Base-by-base conservation (phyloP, 1,140 invertebrate genomes). In the Heliconius nattereri region DNA sequence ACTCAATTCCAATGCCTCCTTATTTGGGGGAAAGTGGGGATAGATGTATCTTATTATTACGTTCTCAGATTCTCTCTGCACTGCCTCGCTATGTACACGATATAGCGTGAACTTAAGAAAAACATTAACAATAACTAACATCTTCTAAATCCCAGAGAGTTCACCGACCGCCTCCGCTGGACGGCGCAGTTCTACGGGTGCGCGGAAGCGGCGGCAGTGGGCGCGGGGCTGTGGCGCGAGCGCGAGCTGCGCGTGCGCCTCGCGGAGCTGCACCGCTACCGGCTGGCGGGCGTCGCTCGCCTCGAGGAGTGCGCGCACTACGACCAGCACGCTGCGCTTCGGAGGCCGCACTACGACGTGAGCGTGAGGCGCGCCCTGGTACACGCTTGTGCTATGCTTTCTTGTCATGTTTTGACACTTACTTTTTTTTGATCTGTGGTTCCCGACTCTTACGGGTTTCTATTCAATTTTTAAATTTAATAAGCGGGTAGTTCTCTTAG, bases 181-280 rank as follows among this genome's bases (percentile, higher is more conserved):
- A 98, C 98, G 90, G 97, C 97, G 35, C 98, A 98, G 89, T 98
- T 99, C 95, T 97, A 98, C 87, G 97, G 97, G 1, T 96, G 97
- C 45, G 95, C 96, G 80, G 98, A 99, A 94, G 97, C 98, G 87
- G 96, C 98, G 82, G 96, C 97, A 79, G 96, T 98, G 73, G 94
- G 98, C 60, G 95, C 95, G 29, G 98, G 96, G 82, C 90, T 98
- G 73, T 97, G 98, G 93, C 96, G 97, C 81, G 98, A 98, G 94
- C 96, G 97, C 87, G 97, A 98, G 92, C 92, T 98, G 73, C 96
- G 97, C 83, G 95, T 97, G 83, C 95, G 98, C 75, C 95, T 98
- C 29, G 96, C 96, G 13, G 98, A 99, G 93, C 94, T 99, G 57
- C 96, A 97, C 86, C 96, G 97, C 80, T 98, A 98, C 94, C 95